Percentiles rank a stretch among this genome's conserved stretches.
Conservation (phyloP, 2,797 vertebrate species). For the Pangasius krempfi region DNA sequence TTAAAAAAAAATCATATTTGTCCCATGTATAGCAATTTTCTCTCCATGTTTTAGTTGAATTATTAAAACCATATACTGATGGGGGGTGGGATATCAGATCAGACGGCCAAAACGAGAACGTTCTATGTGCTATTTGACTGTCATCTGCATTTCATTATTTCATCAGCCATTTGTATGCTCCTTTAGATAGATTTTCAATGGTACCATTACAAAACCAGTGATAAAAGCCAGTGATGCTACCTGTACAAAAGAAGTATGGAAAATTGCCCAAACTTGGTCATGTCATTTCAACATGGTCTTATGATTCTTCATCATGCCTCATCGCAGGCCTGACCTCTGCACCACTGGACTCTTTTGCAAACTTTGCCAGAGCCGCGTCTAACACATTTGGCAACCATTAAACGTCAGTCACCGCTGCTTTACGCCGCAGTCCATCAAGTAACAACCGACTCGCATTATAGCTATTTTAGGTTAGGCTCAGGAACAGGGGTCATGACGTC, state of each 20-base stretch:
- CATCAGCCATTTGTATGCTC: neutral
- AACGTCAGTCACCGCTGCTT: conserved; percentile 67
- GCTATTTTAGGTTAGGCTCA: conserved; percentile 74
- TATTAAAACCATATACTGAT: neutral
- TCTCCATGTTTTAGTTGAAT: neutral
- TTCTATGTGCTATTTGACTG: neutral
- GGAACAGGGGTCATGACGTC: conserved; percentile 70
- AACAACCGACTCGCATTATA: conserved; percentile 73
- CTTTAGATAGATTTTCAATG: neutral
- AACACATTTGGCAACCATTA: conserved; percentile 81
- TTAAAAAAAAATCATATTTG: neutral
- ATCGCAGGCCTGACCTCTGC: conserved; percentile 37
- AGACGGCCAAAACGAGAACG: neutral
- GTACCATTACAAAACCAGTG: neutral
- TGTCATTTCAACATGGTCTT: conserved; percentile 3
- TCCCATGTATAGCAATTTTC: neutral
- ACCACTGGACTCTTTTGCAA: conserved; percentile 22
- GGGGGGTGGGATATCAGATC: neutral
- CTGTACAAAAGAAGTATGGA: neutral
- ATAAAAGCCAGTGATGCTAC: neutral
- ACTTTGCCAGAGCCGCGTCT: conserved; percentile 28
- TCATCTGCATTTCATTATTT: conserved; percentile 23
- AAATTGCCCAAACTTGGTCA: conserved; percentile 9
- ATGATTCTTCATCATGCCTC: conserved; percentile 23
- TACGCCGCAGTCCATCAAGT: conserved; percentile 71